A percentile compares a stretch with the other conserved stretches of the same genome.
These are phyloP conservation scores for Xestia rhomboidea DNA, from an alignment of 2,888 invertebrate genomes.

Conservation along the genomic window DNA sequence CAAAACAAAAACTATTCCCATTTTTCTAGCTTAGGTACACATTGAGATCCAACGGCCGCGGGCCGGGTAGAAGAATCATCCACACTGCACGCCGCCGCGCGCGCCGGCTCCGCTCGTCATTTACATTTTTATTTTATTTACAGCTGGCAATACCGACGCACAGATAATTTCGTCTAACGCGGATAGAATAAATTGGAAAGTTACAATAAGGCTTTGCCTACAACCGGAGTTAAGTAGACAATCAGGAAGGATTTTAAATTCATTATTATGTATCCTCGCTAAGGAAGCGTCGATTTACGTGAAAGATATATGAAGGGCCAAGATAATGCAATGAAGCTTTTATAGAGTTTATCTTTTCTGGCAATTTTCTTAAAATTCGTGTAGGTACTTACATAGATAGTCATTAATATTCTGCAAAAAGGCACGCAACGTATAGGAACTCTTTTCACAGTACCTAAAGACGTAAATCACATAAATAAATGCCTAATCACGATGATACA, in stretches of 20 bases:
- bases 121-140: slow-evolving; percentile 78
- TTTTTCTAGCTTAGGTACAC: slow-evolving; percentile 7
- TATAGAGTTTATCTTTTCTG: slow-evolving; percentile 3
- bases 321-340: slow-evolving; percentile 9
- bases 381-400: background rate
- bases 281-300: slow-evolving; percentile 45
- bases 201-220: slow-evolving; percentile 64
- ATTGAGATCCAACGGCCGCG: slow-evolving; percentile 62
- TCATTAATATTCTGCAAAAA: background rate
- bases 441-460: background rate
- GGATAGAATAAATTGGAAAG: slow-evolving; percentile 69
- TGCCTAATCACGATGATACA: background rate
- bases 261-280: slow-evolving; percentile 49
- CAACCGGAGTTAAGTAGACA: slow-evolving; percentile 60
- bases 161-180: slow-evolving; percentile 67
- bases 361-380: slow-evolving; percentile 3
- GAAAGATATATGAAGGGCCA: slow-evolving; percentile 44
- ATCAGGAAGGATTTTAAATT: slow-evolving; percentile 62
- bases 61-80: slow-evolving; percentile 67
- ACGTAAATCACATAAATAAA: background rate
- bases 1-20: background rate
- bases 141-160: slow-evolving; percentile 69
- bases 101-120: slow-evolving; percentile 64
- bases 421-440: background rate
- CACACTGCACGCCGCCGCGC: slow-evolving; percentile 55